Evolutionary conservation across 92 coral and sea anemone genomes (phyloP), one percentile per base, ranked within the genome.

Genomic region (Phymanthus crucifer): DNA sequence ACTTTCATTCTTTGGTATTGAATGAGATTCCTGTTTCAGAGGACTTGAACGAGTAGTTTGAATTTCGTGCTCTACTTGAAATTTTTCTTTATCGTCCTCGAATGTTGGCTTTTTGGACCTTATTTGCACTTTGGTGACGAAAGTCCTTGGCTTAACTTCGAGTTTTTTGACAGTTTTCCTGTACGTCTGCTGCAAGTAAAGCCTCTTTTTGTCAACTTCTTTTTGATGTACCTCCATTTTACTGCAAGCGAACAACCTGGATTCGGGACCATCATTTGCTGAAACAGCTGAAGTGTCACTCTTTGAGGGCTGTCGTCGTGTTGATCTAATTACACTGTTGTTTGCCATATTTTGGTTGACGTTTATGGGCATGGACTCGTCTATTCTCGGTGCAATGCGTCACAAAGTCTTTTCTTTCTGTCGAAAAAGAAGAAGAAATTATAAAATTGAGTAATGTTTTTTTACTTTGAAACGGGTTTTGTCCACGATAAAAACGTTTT

Each of bases 81-180:
- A 2, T 32, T 2, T n/a, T 16, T 11, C 56, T 32, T 57, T 75
- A 19, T 45, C 47, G 17, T 67, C 61, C n/a, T 36, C n/a, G 43
- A 38, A 26, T 9, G 78, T 31, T 37, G 40, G 58, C 10, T 70
- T 74, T 18, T 69, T 75, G 45, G 71, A 80, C 76, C 69, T 82
- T 26, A 93, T 93, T 73, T 93, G 92, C 50, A 93, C 97, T 75
- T 87, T 93, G 11, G 94, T 93, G 14, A 93, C 89, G 66, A 90
- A 93, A 14, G 94, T 38, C 11, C 61, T 81, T 32, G 27, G 27
- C 35, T 46, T 67, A 17, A 38, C 32, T 17, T 66, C 47, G 32
- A 43, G 56, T 52, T 66, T 71, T 26, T 16, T 54, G 13, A 18
- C 31, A 16, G n/a, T 65, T 43, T 40, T n/a, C 27, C 71, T 57